Evolutionary conservation across 2,797 vertebrate genomes (phyloP), one percentile per base, ranked within the genome.

Genomic region (Mormyrus hasselquistii): DNA sequence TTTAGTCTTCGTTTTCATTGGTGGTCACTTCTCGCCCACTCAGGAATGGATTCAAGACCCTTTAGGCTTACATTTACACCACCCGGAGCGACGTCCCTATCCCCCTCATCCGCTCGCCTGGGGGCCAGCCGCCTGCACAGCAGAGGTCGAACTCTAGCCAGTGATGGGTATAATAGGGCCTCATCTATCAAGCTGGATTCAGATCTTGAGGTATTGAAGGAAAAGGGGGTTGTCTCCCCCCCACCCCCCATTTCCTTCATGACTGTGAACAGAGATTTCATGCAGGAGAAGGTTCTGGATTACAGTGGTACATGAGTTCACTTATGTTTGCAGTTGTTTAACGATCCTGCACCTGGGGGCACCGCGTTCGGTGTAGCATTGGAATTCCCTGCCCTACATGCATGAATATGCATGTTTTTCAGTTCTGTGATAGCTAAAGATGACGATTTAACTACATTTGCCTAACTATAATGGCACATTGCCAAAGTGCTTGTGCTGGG

Each of bases 21-120:
- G 16, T 7, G 16, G 41, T 82, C 22, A 29, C 50, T 87, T 82
- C 47, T 87, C 55, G 44, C 91, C 87, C 93, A 69, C 5, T 88
- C 92, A 92, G 94, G 91, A 94, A 99, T 99, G 99, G 98, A 99
- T 93, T 98, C 99, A 90, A 97, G 98, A 93, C 96, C 98, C 91
- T 97, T 97, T 92, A 96, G 98, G 92, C 96, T 98, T 95, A 97
- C 97, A 38, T 97, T 97, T 93, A 96, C 96, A 92, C 93, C 98
- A 93, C 96, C 97, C 62, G 93, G 94, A 92, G 93, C 97, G 52
- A 91, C 93, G 69, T 92, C 95, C 38, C 88, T 95, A 3, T 90
- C 92, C 44, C 90, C 93, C 59, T 92, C 93, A 10, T 94, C 95
- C 2, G 93, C 94, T 0, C 88, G 92, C 34, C 93, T 95, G 88